Percentiles rank a stretch among this genome's conserved stretches.
phyloP scores from a whole-genome alignment of 2,113 vertebrate species.

The Crotalus horridus region DNA sequence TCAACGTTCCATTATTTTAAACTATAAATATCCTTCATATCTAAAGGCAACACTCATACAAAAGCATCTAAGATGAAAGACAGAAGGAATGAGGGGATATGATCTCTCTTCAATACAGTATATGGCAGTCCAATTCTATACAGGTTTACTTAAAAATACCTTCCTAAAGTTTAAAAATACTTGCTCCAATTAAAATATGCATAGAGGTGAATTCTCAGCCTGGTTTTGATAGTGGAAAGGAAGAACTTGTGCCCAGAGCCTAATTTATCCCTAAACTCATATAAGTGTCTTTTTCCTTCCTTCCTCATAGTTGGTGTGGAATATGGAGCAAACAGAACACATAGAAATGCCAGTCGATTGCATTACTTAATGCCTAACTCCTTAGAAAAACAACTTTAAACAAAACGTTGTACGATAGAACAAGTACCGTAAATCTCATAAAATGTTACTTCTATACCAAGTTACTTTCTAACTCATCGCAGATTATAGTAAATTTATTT shows the following conservation, averaged over 20 bases:
- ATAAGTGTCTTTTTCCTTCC: conserved; percentile 45
- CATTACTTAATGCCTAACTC: neutral
- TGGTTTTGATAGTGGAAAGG: neutral
- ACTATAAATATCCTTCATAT: neutral
- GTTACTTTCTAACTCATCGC: conserved; percentile 39
- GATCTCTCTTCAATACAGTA: neutral
- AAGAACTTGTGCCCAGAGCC: conserved; percentile 6
- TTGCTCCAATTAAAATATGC: neutral
- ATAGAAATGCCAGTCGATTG: conserved; percentile 25
- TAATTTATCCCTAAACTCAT: conserved; percentile 1
- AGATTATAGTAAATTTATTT: conserved; percentile 35
- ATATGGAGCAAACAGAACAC: neutral
- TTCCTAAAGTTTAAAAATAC: neutral
- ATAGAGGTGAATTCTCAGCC: conserved; percentile 29
- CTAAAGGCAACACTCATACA: neutral
- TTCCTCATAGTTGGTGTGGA: conserved; percentile 2
- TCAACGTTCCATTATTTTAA: neutral
- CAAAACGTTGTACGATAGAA: conserved; percentile 51
- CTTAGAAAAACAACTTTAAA: conserved; percentile 62
- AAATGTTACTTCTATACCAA: conserved; percentile 59
- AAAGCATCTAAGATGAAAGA: neutral
- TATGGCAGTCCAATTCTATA: neutral
- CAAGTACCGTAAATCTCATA: conserved; percentile 51
- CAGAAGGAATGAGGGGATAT: neutral
- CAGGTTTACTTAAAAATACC: neutral